A percentile compares a stretch with the other conserved stretches of the same genome.
phyloP scores from a whole-genome alignment of 1,140 invertebrate species.

The Patella vulgata region DNA sequence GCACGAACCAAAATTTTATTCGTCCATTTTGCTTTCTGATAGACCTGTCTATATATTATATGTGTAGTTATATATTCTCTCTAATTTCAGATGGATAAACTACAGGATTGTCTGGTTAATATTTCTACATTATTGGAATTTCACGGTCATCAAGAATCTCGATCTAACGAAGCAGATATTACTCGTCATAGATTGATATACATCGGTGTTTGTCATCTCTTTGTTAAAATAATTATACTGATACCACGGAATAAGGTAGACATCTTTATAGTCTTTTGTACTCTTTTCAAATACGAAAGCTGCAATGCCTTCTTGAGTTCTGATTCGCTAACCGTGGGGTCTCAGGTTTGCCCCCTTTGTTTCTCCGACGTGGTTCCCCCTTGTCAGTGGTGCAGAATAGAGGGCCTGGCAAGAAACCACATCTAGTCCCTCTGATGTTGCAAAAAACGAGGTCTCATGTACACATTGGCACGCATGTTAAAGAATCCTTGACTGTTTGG shows the following conservation, averaged over 20 bases:
- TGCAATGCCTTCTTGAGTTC: not conserved
- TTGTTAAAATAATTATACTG: constrained; percentile 47
- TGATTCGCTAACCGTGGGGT: not conserved
- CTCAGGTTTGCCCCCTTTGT: too few species aligned
- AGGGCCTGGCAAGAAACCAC: too few species aligned
- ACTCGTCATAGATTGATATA: constrained; percentile 51
- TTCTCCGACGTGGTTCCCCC: too few species aligned
- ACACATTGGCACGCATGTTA: too few species aligned
- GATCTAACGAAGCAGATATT: constrained; percentile 11
- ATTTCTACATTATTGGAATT: constrained; percentile 48
- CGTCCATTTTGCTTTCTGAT: too few species aligned
- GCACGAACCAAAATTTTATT: too few species aligned
- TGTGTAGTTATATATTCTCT: not conserved
- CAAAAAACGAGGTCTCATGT: too few species aligned
- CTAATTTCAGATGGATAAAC: constrained; percentile 48
- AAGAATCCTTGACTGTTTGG: too few species aligned
- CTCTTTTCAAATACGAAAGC: not conserved
- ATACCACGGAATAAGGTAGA: constrained; percentile 54
- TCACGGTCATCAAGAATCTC: constrained; percentile 51
- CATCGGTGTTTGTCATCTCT: constrained; percentile 44
- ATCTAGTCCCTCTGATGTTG: not conserved
- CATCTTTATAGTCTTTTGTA: not conserved
- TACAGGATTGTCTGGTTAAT: constrained; percentile 51
- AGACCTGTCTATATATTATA: too few species aligned
- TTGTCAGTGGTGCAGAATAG: too few species aligned